Percentiles rank a stretch among this genome's conserved stretches.
phyloP scores from a whole-genome alignment of 2,888 invertebrate genomes.

The Sepioteuthis lessoniana region DNA sequence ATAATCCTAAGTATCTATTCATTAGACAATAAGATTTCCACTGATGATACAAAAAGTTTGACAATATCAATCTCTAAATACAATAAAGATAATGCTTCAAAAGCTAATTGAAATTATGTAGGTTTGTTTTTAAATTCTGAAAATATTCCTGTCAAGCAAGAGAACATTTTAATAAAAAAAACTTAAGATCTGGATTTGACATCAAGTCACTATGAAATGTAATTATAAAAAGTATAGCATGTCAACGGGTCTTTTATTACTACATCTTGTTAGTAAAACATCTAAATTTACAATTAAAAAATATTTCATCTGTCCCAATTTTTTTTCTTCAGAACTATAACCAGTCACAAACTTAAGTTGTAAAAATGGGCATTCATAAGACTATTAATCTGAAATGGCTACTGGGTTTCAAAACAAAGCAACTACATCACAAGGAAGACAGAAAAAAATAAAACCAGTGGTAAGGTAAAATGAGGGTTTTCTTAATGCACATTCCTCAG shows the following conservation, averaged over 20 bases:
- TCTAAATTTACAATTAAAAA: no score
- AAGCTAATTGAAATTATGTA: neutral
- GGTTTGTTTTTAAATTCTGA: neutral
- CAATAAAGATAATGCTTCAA: neutral
- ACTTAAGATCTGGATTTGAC: neutral
- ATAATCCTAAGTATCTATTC: neutral
- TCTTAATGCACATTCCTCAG: neutral
- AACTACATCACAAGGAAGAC: neutral
- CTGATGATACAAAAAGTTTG: neutral
- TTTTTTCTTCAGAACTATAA: neutral
- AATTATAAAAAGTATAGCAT: neutral
- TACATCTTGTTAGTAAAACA: no score
- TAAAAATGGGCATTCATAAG: neutral
- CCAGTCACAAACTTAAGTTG: no score
- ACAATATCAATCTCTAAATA: neutral
- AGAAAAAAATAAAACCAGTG: neutral
- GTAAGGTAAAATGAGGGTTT: neutral
- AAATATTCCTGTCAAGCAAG: neutral
- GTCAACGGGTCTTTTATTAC: no score
- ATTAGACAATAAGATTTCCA: neutral
- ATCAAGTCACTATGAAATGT: neutral
- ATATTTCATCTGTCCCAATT: no score
- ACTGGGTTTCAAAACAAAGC: neutral
- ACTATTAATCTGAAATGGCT: neutral
- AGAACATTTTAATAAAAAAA: neutral